Conservation (phyloP, 2,113 vertebrate species). For the Poecile atricapillus region DNA sequence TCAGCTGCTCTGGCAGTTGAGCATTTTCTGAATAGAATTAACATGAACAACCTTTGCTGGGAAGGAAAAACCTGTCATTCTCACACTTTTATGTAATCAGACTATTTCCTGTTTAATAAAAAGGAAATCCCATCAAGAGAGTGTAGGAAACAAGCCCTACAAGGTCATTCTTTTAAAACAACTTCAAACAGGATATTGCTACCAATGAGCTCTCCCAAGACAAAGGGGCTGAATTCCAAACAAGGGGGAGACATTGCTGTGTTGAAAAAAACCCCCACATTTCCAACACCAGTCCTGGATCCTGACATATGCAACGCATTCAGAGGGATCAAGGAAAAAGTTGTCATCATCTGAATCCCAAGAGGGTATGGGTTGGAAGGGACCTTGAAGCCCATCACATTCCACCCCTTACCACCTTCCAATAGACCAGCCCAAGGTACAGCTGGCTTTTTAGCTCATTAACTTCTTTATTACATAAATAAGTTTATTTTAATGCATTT, state of each 20-base stretch:
- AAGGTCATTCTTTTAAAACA: slow-evolving; percentile 56
- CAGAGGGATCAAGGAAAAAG: neutral
- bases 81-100: slow-evolving; percentile 61
- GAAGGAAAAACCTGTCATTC: slow-evolving; percentile 62
- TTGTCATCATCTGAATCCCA: neutral
- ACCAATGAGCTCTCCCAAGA: slow-evolving; percentile 37
- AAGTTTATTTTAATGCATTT: neutral
- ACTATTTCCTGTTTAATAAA: slow-evolving; percentile 62
- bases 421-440: neutral
- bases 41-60: slow-evolving; percentile 3
- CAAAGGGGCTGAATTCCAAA: slow-evolving; percentile 22
- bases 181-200: slow-evolving; percentile 63
- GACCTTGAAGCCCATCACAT: neutral
- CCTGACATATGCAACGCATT: accelerated
- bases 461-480: neutral
- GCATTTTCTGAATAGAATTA: slow-evolving; percentile 36
- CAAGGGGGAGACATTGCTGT: neutral
- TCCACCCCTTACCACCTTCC: neutral
- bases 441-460: neutral
- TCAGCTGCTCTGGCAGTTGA: slow-evolving; percentile 28
- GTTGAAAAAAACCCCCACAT: neutral
- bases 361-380: neutral
- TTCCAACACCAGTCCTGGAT: neutral
- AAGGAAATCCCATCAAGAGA: slow-evolving; percentile 60
- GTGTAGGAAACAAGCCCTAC: slow-evolving; percentile 51